Percentiles rank a stretch among this genome's conserved stretches.
Evolutionary conservation across 2,888 invertebrate species (phyloP).

Genomic region (Diaprepes abbreviatus): DNA sequence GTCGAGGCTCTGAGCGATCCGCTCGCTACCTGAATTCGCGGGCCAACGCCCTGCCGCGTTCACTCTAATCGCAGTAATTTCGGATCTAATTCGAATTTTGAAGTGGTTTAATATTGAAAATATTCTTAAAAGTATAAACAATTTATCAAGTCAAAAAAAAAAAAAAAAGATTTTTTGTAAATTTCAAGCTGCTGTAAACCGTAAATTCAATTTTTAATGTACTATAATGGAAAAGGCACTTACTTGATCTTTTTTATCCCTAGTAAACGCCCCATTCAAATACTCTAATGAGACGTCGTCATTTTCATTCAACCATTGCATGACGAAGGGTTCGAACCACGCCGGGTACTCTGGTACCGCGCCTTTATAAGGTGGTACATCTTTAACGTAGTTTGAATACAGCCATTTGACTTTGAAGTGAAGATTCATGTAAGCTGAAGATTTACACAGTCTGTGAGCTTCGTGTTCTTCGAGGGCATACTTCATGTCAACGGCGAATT

Average conservation of each 20-base stretch:
- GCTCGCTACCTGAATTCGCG: too few relatives aligned
- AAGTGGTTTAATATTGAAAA: too few relatives aligned
- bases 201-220: too few relatives aligned
- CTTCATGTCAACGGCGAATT: slow-evolving; percentile 97
- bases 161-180: too few relatives aligned
- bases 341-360: slow-evolving; percentile 99
- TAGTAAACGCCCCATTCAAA: slow-evolving; percentile 97
- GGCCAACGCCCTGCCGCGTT: too few relatives aligned
- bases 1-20: too few relatives aligned
- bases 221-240: too few relatives aligned
- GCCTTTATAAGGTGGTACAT: slow-evolving; percentile 96
- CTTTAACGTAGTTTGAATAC: slow-evolving; percentile 97
- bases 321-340: slow-evolving; percentile 99
- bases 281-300: slow-evolving; percentile 99
- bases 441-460: slow-evolving; percentile 94
- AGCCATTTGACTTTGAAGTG: slow-evolving; percentile 99
- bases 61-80: too few relatives aligned
- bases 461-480: slow-evolving; percentile 99
- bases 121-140: too few relatives aligned
- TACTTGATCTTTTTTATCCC: slow-evolving; percentile 96
- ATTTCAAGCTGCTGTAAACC: too few relatives aligned
- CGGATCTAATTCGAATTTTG: too few relatives aligned
- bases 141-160: too few relatives aligned
- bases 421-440: slow-evolving; percentile 99
- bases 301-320: slow-evolving; percentile 99